Base-by-base conservation (phyloP, 1,140 invertebrate genomes). In the Zaprionus nigranus region DNA sequence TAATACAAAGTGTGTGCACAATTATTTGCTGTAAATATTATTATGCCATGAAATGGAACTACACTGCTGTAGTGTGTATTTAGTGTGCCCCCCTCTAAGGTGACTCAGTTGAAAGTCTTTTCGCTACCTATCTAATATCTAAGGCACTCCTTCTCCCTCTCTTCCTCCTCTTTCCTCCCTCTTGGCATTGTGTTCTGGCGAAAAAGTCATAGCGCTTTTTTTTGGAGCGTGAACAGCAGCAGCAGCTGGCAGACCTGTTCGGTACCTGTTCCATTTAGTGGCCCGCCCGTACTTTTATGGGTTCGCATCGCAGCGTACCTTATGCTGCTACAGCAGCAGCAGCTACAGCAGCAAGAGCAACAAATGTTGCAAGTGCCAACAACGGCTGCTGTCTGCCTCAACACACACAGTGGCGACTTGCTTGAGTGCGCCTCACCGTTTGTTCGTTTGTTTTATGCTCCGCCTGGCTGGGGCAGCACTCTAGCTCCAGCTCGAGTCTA, bases 191-290 rank as follows among this genome's bases (percentile, higher is more conserved):
- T 82, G 74, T 82, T 85, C 82, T 83, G 71, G 75, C 66, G 43
- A 59, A 82, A 65, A 70, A 87, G 84, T 80, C 70, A 83, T 64
- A 69, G 83, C 63, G 28, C 63, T 20, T 79, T 87, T 90, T 87
- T 88, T 88, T 81, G 83, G 84, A 88, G 84, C 84, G 84, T 88
- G 84, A 88, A 88, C 82, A 85, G 75, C 84, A 88, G 75, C 84
- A 88, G 75, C 85, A 90, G 81, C 84, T 88, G 76, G 78, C 64
- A 60, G 65, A 60, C 40, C 56, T 67, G 66, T 60, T 56, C 40
- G 70, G 81, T 88, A 87, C 83, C 83, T 88, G 83, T 84, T 87
- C 83, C 83, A 87, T 87, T 87, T 87, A 88, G 63, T 75, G 82
- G 83, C 81, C 74, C 78, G 84, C 85, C 78, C 75, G 83, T 87